Percentiles rank a stretch among this genome's conserved stretches.
Conservation (phyloP, 1,140 invertebrate genomes). For the Camponotus floridanus region DNA sequence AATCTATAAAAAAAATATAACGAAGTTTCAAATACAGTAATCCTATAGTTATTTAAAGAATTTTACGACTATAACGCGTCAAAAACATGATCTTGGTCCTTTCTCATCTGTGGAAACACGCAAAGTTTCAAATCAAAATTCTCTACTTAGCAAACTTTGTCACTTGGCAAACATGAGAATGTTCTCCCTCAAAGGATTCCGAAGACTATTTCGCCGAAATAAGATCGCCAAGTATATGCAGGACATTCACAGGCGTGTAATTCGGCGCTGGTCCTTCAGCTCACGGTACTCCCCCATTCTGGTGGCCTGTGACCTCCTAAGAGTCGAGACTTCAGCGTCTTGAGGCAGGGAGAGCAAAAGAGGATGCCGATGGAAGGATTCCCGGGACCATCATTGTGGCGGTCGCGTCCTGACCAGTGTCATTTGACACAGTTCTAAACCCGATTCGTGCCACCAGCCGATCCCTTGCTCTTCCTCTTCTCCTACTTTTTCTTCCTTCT, state of each 20-base stretch:
- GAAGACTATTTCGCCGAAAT: conserved; percentile 11
- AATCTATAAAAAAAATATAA: neutral
- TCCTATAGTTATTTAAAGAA: neutral
- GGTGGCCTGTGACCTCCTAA: conserved; percentile 78
- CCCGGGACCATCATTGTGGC: conserved; percentile 55
- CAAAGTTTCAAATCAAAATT: neutral
- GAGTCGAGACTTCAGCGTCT: conserved; percentile 29
- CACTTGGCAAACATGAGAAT: neutral
- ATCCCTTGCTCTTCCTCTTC: conserved; percentile 70
- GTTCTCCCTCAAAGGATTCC: neutral
- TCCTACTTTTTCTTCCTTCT: conserved; percentile 7
- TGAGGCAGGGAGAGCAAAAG: conserved; percentile 51
- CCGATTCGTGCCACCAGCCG: conserved; percentile 81
- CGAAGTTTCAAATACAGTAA: neutral
- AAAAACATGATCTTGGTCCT: too few species aligned
- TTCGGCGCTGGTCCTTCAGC: conserved; percentile 74
- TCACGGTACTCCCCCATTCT: conserved; percentile 78
- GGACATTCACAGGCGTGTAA: conserved; percentile 78
- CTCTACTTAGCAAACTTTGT: neutral
- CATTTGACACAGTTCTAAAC: conserved; percentile 85
- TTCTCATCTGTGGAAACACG: neutral
- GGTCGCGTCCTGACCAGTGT: conserved; percentile 70
- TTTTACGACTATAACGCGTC: too few species aligned
- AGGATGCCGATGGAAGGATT: conserved; percentile 50
- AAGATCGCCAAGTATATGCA: conserved; percentile 23